phyloP scores from a whole-genome alignment of 2,888 invertebrate genomes.

The Philonicus albiceps region DNA sequence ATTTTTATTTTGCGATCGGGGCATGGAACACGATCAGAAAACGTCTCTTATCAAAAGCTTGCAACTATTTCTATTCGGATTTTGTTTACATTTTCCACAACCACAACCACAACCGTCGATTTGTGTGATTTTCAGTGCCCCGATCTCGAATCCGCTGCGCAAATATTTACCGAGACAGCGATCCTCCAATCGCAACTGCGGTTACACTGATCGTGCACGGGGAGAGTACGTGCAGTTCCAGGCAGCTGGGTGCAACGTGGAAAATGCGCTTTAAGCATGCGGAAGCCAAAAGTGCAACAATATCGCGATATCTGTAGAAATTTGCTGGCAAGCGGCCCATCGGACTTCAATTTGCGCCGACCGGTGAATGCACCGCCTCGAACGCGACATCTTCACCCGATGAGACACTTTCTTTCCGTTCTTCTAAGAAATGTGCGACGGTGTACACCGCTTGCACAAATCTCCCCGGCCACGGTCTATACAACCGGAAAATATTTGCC shows the following conservation, averaged over 20 bases:
- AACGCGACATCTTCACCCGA: neutral
- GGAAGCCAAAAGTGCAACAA: slow-evolving; percentile 4
- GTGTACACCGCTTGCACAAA: neutral
- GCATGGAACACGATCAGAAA: neutral
- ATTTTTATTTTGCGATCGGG: neutral
- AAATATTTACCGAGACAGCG: neutral
- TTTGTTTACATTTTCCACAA: slow-evolving; percentile 11
- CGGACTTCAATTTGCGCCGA: neutral
- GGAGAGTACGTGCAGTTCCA: neutral
- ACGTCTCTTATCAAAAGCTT: slow-evolving; percentile 8
- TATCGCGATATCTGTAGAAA: neutral
- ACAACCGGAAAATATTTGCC: neutral
- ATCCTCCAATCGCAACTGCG: neutral
- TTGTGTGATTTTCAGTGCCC: neutral
- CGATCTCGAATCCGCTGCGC: neutral
- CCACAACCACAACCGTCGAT: neutral
- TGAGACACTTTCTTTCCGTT: neutral
- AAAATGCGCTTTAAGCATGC: neutral
- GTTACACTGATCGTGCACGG: neutral
- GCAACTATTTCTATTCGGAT: neutral
- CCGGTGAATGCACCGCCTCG: neutral
- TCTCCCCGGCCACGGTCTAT: neutral
- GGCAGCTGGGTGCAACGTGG: neutral
- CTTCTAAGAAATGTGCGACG: neutral
- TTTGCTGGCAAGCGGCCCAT: slow-evolving; percentile 4